Evolutionary conservation across 2,888 invertebrate species (phyloP).

Genomic region (Ferdinandea cuprea): DNA sequence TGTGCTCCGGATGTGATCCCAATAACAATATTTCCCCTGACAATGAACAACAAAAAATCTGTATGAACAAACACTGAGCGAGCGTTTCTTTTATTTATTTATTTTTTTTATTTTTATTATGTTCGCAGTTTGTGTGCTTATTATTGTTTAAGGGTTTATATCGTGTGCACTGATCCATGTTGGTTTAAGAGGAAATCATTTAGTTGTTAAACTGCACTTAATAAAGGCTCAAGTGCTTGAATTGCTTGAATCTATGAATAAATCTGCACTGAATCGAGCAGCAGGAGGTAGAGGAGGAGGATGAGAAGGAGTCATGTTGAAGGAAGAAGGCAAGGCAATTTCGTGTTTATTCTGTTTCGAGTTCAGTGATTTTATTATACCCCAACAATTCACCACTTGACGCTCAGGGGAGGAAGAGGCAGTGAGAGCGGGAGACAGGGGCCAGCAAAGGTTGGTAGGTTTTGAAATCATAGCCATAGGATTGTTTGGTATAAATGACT

Average conservation of each 20-base stretch:
- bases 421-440: neutral
- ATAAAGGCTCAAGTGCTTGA: conserved; percentile 67
- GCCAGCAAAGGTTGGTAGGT: neutral
- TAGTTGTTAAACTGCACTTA: conserved; percentile 74
- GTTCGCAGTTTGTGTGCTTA: neutral
- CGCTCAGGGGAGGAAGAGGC: neutral
- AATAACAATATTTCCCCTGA: neutral
- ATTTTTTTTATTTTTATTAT: neutral
- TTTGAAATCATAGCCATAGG: conserved; percentile 16
- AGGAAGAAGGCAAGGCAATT: conserved; percentile 59
- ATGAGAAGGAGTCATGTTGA: too few species aligned
- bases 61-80: neutral
- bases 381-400: conserved; percentile 14
- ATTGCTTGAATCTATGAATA: conserved; percentile 69
- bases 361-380: conserved; percentile 72
- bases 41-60: neutral
- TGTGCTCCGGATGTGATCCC: neutral
- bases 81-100: conserved; percentile 2
- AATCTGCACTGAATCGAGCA: conserved; percentile 61
- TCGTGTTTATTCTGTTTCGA: conserved; percentile 72
- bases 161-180: conserved; percentile 56
- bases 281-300: conserved; percentile 13
- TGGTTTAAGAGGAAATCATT: conserved; percentile 73
- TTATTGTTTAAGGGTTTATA: conserved; percentile 65
- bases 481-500: conserved; percentile 49